Percentiles rank a stretch among this genome's conserved stretches.
These are phyloP conservation scores for Catonia carolina DNA, from an alignment of 2,888 invertebrate genomes.

Conservation along the genomic window DNA sequence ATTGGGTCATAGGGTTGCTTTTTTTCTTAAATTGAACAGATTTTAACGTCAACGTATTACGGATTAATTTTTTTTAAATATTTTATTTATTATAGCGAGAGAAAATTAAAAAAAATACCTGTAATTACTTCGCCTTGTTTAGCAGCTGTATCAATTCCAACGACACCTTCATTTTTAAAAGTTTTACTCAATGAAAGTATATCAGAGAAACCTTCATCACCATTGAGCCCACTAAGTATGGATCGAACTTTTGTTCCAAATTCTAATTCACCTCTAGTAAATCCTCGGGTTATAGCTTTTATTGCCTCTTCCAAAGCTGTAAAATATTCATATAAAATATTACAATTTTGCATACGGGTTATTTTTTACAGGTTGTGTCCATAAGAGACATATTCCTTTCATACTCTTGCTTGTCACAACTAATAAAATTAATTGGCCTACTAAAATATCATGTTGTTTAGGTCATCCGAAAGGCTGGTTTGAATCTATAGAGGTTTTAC, in stretches of 20 bases:
- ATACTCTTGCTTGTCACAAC: too few relatives aligned
- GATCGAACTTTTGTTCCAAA: slow-evolving; percentile 44
- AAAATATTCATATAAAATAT: slow-evolving; percentile 1
- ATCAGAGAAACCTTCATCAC: slow-evolving; percentile 32
- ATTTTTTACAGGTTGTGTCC: too few relatives aligned
- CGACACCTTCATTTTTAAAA: slow-evolving; percentile 45
- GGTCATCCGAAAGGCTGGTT: too few relatives aligned
- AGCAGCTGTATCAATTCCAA: slow-evolving; percentile 46
- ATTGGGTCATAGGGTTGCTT: too few relatives aligned
- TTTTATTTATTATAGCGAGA: too few relatives aligned
- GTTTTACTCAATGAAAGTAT: slow-evolving; percentile 42
- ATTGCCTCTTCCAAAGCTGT: slow-evolving; percentile 34
- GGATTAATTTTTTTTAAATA: too few relatives aligned
- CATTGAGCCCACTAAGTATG: slow-evolving; percentile 42
- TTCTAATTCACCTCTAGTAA: slow-evolving; percentile 43
- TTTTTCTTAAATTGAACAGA: too few relatives aligned
- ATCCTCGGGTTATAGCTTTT: slow-evolving; percentile 42
- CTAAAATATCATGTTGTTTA: too few relatives aligned
- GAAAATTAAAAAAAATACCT: slow-evolving; percentile 1
- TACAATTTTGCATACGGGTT: background rate
- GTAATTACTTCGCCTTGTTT: background rate
- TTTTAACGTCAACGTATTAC: too few relatives aligned
- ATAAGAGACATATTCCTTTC: too few relatives aligned
- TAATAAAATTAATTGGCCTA: too few relatives aligned
- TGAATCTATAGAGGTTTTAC: too few relatives aligned